Evolutionary conservation across 2,113 vertebrate species (phyloP).

Genomic region (Mungos mungo): DNA sequence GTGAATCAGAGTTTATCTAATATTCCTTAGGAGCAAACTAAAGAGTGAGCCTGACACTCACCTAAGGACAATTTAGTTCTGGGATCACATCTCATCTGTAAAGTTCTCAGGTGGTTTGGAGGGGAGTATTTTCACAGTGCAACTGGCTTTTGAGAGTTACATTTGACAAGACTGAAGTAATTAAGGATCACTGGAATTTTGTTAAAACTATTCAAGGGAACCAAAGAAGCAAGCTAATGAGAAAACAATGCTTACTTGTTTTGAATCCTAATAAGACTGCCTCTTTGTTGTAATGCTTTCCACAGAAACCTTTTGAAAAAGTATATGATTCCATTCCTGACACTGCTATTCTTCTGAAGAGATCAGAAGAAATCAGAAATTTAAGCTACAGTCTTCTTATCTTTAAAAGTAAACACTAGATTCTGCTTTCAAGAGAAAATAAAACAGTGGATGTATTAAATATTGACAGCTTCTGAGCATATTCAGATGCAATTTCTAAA

Average conservation of each 20-base stretch:
- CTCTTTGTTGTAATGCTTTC: neutral
- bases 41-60: neutral
- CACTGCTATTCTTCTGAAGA: neutral
- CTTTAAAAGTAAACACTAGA: neutral
- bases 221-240: neutral
- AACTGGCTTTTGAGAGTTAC: neutral
- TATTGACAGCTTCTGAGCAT: neutral
- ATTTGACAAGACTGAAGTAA: slow-evolving; percentile 21
- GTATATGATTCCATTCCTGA: neutral
- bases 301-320: neutral
- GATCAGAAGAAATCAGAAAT: neutral
- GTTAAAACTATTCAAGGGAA: slow-evolving; percentile 3
- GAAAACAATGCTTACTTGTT: neutral
- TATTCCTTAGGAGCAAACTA: neutral
- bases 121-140: neutral
- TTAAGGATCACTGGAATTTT: slow-evolving; percentile 27
- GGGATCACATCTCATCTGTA: neutral
- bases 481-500: slow-evolving; percentile 23
- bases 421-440: neutral
- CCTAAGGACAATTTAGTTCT: neutral
- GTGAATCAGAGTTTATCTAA: neutral
- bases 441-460: neutral
- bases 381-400: neutral
- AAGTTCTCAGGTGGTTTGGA: neutral
- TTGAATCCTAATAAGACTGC: slow-evolving; percentile 20